These are phyloP conservation scores for Spatulosminthurus flaviceps DNA, from an alignment of 2,888 invertebrate species.

Conservation along the genomic window DNA sequence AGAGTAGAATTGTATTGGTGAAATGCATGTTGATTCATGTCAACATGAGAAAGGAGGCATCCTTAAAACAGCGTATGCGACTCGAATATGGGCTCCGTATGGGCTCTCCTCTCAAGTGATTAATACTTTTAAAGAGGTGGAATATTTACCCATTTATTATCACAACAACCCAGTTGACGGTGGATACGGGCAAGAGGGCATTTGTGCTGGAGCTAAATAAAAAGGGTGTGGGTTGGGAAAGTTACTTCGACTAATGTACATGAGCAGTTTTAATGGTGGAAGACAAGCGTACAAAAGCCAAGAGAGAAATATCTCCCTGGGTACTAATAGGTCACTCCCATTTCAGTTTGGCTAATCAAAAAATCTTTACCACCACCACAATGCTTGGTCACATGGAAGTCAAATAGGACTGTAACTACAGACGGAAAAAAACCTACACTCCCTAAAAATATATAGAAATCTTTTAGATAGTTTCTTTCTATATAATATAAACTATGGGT, in stretches of 20 bases:
- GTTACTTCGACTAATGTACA: not conserved
- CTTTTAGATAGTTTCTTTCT: too few relatives aligned
- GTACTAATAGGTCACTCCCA: slow-evolving; percentile 58
- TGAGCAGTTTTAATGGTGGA: not conserved
- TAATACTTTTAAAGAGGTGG: slow-evolving; percentile 8
- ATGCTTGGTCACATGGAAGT: not conserved
- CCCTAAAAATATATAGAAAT: too few relatives aligned
- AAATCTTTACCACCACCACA: not conserved
- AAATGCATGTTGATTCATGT: too few relatives aligned
- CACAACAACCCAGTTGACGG: slow-evolving; percentile 5
- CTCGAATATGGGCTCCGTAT: not conserved
- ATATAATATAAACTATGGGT: too few relatives aligned
- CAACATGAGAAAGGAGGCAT: too few relatives aligned
- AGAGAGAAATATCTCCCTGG: slow-evolving; percentile 59
- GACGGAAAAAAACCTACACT: too few relatives aligned
- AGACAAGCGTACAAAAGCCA: not conserved
- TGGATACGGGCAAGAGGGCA: not conserved
- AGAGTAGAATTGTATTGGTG: not conserved
- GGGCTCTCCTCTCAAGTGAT: not conserved
- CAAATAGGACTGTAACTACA: not conserved
- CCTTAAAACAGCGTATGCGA: too few relatives aligned
- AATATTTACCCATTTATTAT: slow-evolving; percentile 14
- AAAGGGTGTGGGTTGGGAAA: slow-evolving; percentile 6
- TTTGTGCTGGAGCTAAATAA: not conserved
- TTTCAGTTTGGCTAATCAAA: slow-evolving; percentile 18